Conservation (phyloP, 2,797 vertebrate species). For the Dendrocincla tyrannina region DNA sequence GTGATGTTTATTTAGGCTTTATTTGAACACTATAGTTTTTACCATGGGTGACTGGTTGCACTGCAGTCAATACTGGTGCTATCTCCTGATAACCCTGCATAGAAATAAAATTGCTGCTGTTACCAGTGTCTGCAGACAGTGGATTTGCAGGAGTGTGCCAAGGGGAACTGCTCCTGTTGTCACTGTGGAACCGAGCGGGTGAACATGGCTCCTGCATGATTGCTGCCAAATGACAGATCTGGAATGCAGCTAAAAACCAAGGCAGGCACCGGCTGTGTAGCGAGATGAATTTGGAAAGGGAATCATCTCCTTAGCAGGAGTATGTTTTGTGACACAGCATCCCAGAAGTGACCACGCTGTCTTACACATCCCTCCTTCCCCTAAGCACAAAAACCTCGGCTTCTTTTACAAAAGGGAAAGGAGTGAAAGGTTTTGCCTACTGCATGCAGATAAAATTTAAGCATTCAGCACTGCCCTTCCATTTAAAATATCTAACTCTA, state of each 20-base stretch:
- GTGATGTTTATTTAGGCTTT: background rate
- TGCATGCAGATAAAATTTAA: background rate
- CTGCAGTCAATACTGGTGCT: background rate
- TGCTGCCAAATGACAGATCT: background rate
- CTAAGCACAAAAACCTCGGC: background rate
- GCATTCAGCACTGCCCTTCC: background rate
- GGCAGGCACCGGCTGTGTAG: background rate
- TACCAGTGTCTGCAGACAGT: background rate
- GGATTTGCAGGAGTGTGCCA: background rate
- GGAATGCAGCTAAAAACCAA: background rate
- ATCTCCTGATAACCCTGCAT: background rate
- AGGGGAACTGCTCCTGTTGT: background rate
- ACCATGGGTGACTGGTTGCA: background rate
- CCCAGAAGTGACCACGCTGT: background rate
- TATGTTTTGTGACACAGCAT: background rate
- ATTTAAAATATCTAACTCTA: slow-evolving; percentile 2
- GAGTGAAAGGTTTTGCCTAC: background rate
- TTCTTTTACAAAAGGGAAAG: background rate
- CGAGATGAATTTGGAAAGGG: background rate
- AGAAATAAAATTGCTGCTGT: background rate
- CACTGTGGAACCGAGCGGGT: background rate
- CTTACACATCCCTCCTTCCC: background rate
- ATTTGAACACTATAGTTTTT: background rate
- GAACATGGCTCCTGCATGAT: background rate
- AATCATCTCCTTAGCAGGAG: background rate